These are phyloP conservation scores for Heliconius aoede DNA, from an alignment of 2,888 invertebrate species.

Conservation along the genomic window DNA sequence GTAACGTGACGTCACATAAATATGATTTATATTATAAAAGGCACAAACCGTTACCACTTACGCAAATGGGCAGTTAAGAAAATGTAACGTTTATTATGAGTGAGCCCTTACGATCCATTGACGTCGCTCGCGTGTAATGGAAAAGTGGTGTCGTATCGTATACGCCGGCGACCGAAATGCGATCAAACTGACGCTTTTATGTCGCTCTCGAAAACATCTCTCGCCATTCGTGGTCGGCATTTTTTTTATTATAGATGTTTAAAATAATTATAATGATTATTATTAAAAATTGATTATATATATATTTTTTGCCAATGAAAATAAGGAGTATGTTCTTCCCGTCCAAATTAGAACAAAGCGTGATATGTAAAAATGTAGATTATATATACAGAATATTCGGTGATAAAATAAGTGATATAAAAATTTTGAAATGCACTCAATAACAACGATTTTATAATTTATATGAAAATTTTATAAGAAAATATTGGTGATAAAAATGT, in stretches of 20 bases:
- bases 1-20: neutral
- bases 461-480: neutral
- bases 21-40: neutral
- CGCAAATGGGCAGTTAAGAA: constrained; percentile 27
- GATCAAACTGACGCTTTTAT: constrained; percentile 46
- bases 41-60: constrained; percentile 27
- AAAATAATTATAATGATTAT: constrained; percentile 1
- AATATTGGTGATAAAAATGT: neutral
- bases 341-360: too few species aligned
- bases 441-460: neutral
- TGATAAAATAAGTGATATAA: neutral
- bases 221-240: constrained; percentile 13
- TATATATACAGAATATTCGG: neutral
- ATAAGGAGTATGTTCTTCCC: neutral
- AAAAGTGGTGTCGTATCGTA: constrained; percentile 38
- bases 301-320: too few species aligned
- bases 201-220: constrained; percentile 29
- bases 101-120: constrained; percentile 35
- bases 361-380: neutral
- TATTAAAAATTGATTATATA: too few species aligned
- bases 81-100: constrained; percentile 32
- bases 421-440: neutral
- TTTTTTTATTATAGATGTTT: constrained; percentile 1
- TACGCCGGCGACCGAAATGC: constrained; percentile 46
- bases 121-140: constrained; percentile 40